These are phyloP conservation scores for Spodoptera littoralis DNA, from an alignment of 2,888 invertebrate genomes.

Conservation along the genomic window DNA sequence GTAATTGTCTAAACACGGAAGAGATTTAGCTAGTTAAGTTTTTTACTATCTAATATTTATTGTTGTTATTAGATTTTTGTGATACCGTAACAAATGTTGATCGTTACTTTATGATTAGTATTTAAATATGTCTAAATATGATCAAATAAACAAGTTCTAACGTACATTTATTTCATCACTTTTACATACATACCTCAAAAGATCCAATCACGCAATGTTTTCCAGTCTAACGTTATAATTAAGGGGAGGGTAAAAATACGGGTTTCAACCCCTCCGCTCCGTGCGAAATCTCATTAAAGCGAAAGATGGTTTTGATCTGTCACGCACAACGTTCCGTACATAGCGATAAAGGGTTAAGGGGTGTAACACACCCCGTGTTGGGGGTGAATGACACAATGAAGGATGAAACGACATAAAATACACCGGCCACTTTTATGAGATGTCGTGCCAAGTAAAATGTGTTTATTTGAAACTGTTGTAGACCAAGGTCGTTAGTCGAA, in stretches of 20 bases:
- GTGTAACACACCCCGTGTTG: constrained; percentile 49
- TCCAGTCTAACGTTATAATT: constrained; percentile 31
- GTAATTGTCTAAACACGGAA: constrained; percentile 8
- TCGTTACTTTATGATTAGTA: too few relatives aligned
- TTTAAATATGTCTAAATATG: too few relatives aligned
- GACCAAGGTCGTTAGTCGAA: constrained; percentile 40
- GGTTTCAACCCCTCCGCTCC: constrained; percentile 30
- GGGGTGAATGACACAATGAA: constrained; percentile 68
- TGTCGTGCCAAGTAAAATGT: constrained; percentile 54
- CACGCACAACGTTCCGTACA: constrained; percentile 55
- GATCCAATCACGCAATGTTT: constrained; percentile 15
- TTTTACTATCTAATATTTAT: background rate
- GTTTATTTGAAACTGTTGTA: constrained; percentile 42
- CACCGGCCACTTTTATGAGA: constrained; percentile 70
- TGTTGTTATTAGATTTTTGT: background rate
- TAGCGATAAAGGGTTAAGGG: constrained; percentile 59
- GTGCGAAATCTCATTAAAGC: constrained; percentile 52
- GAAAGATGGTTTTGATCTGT: constrained; percentile 57
- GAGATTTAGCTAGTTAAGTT: background rate
- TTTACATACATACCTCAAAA: background rate
- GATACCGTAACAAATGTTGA: too few relatives aligned
- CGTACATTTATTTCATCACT: too few relatives aligned
- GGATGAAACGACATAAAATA: constrained; percentile 71
- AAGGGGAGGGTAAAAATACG: constrained; percentile 28
- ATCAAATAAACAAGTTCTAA: too few relatives aligned